phyloP scores from a whole-genome alignment of 2,113 vertebrate genomes.

The Spizaetus ornatus region DNA sequence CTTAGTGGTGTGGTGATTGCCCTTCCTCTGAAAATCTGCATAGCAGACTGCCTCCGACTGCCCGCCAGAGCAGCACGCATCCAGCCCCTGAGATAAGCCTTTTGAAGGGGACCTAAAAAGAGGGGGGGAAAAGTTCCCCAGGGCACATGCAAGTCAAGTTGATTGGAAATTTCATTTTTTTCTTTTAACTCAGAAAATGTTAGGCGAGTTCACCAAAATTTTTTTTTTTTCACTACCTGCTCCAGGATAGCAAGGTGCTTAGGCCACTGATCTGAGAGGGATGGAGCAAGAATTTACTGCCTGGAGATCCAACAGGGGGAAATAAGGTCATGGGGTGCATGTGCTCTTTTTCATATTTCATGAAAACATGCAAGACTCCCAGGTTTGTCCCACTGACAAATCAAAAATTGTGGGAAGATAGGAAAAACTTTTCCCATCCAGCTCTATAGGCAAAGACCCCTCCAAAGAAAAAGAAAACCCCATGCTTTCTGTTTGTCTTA shows the following conservation, averaged over 20 bases:
- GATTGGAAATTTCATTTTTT: not conserved
- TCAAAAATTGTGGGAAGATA: not conserved
- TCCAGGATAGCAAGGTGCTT: not conserved
- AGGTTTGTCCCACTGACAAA: not conserved
- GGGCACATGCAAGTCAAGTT: not conserved
- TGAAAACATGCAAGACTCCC: not conserved
- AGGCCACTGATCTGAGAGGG: not conserved
- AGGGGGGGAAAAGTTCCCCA: not conserved
- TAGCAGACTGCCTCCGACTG: not conserved
- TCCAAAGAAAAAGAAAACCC: not conserved
- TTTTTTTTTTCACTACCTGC: not conserved
- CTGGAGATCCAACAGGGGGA: not conserved
- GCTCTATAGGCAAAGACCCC: not conserved
- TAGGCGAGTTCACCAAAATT: not conserved
- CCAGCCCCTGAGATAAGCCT: slow-evolving; percentile 7
- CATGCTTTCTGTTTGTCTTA: not conserved
- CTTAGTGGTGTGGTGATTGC: not conserved
- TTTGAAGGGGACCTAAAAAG: not conserved
- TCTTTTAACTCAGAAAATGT: not conserved
- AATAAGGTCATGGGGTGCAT: not conserved
- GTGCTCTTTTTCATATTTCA: not conserved
- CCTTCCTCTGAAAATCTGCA: not conserved
- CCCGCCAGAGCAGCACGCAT: not conserved
- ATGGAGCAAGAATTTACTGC: not conserved
- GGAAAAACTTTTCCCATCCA: not conserved